A percentile compares a stretch with the other conserved stretches of the same genome.
phyloP scores from a whole-genome alignment of 2,888 invertebrate species.

The Nephrotoma flavescens region DNA sequence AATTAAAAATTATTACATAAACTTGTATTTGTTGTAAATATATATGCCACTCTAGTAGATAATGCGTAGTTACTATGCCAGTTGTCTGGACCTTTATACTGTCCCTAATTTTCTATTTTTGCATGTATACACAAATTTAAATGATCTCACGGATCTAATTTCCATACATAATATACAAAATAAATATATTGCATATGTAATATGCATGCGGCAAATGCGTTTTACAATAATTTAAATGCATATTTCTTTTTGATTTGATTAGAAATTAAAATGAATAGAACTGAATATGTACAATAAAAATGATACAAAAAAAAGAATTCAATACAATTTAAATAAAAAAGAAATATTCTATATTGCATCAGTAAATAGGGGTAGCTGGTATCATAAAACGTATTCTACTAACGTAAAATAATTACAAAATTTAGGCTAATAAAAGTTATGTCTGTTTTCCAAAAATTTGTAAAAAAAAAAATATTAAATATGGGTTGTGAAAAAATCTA shows the following conservation, averaged over 20 bases:
- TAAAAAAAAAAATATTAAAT: not conserved
- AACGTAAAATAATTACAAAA: not conserved
- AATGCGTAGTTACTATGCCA: not conserved
- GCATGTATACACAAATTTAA: not conserved
- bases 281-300: not conserved
- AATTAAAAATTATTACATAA: not conserved
- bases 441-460: not conserved
- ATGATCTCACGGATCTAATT: not conserved
- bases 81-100: not conserved
- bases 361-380: not conserved
- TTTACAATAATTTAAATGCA: not conserved
- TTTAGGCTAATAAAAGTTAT: not conserved
- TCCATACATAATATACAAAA: not conserved
- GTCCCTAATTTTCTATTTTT: not conserved
- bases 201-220: not conserved
- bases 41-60: no score
- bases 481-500: not conserved
- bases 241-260: not conserved
- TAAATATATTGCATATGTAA: no score
- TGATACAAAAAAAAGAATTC: not conserved
- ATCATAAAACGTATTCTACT: not conserved
- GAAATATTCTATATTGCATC: not conserved
- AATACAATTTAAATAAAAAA: not conserved
- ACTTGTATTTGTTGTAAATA: not conserved
- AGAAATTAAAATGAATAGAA: not conserved